phyloP scores from a whole-genome alignment of 1,140 invertebrate genomes.

The Monochamus saltuarius region DNA sequence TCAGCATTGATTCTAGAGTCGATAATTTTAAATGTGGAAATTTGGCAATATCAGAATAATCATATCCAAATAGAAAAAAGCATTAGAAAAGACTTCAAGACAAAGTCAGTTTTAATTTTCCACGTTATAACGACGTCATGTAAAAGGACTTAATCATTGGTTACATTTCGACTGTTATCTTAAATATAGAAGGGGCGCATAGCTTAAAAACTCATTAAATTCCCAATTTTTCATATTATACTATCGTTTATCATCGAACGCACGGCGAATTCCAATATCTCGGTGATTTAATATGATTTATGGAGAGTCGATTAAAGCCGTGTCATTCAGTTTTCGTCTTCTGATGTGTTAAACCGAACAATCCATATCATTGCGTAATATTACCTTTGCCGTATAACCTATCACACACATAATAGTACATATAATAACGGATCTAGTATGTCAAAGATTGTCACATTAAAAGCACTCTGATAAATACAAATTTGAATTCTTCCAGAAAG shows the following conservation, averaged over 20 bases:
- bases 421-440: no score
- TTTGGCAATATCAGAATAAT: no score
- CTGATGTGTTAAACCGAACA: slow-evolving; percentile 14
- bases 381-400: no score
- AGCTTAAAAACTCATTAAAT: slow-evolving; percentile 45
- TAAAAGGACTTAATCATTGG: not conserved
- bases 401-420: no score
- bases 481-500: no score
- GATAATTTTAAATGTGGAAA: no score
- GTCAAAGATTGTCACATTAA: no score
- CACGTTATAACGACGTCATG: slow-evolving; percentile 1
- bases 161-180: slow-evolving; percentile 3
- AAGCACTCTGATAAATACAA: no score
- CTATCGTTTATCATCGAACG: slow-evolving; percentile 46
- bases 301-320: slow-evolving; percentile 39
- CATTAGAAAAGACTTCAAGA: not conserved
- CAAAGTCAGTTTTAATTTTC: no score
- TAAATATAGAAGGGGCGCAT: not conserved
- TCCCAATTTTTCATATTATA: slow-evolving; percentile 49
- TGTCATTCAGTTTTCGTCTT: slow-evolving; percentile 21
- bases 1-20: no score
- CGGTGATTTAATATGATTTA: slow-evolving; percentile 48
- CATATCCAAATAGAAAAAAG: not conserved
- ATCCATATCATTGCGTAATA: no score
- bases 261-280: slow-evolving; percentile 46